A percentile compares a stretch with the other conserved stretches of the same genome.
phyloP scores from a whole-genome alignment of 1,140 invertebrate species.

The Papilio dardanus region DNA sequence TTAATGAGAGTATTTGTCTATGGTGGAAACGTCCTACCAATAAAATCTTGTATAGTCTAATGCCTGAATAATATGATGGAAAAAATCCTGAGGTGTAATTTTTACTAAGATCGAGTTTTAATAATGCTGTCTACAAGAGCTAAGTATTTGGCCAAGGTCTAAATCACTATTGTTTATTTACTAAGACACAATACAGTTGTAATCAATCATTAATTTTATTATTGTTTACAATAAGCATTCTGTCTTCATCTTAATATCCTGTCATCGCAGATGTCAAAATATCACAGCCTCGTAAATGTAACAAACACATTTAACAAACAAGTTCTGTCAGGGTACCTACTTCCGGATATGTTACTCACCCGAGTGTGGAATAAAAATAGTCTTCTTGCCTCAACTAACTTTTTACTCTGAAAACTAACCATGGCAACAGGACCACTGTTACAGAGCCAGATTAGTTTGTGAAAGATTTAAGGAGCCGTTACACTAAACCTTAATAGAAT shows the following conservation, averaged over 20 bases:
- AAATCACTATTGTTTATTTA: not conserved
- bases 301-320: no score
- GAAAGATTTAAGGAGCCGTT: not conserved
- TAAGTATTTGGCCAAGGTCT: not conserved
- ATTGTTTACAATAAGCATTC: slow-evolving; percentile 4
- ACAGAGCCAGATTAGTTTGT: not conserved
- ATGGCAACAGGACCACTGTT: not conserved
- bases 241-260: slow-evolving; percentile 10
- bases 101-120: not conserved
- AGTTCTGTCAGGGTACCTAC: no score
- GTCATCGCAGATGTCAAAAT: not conserved
- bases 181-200: not conserved
- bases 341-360: no score
- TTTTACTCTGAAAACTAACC: no score
- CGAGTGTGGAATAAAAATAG: not conserved
- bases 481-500: not conserved
- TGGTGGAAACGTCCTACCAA: not conserved
- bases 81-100: not conserved
- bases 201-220: slow-evolving; percentile 10
- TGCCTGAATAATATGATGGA: not conserved
- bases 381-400: no score
- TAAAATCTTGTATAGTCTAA: not conserved
- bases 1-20: not conserved
- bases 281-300: not conserved
- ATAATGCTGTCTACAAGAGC: not conserved